Conservation (phyloP, 2,797 vertebrate species). For the Darevskia mixta region DNA sequence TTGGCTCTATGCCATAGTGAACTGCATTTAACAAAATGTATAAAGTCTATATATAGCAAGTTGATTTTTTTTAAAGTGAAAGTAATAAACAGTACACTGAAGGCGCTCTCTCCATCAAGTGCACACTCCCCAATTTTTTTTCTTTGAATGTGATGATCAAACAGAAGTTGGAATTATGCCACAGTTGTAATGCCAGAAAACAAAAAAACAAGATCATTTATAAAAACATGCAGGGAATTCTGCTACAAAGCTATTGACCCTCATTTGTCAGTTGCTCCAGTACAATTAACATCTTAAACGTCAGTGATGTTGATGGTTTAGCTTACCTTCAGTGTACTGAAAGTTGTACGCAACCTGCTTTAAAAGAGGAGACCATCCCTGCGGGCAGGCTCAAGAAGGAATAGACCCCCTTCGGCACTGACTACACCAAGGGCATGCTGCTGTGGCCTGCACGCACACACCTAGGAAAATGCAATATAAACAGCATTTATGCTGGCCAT, state of each 20-base stretch:
- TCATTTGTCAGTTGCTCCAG: conserved; percentile 80
- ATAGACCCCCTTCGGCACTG: conserved; percentile 91
- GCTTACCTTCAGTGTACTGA: conserved; percentile 96
- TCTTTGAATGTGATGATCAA: conserved; percentile 77
- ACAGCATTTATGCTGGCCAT: conserved; percentile 93
- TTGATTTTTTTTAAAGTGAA: conserved; percentile 78
- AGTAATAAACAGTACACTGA: conserved; percentile 91
- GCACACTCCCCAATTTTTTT: conserved; percentile 73
- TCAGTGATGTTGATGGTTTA: conserved; percentile 87
- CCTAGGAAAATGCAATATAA: conserved; percentile 94
- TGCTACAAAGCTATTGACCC: conserved; percentile 80
- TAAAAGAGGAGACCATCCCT: conserved; percentile 91
- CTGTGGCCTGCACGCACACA: conserved; percentile 90
- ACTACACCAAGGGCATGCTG: conserved; percentile 91
- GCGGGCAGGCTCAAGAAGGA: conserved; percentile 91
- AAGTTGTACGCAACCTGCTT: conserved; percentile 93
- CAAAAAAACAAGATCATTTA: conserved; percentile 80
- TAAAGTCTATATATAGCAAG: conserved; percentile 84
- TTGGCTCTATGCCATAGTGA: conserved; percentile 78
- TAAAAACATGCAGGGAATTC: conserved; percentile 86
- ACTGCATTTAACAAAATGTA: conserved; percentile 84
- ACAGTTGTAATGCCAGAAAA: conserved; percentile 81
- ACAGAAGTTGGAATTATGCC: conserved; percentile 80
- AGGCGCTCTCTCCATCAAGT: conserved; percentile 88
- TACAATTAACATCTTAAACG: conserved; percentile 83